Evolutionary conservation across 2,113 vertebrate genomes (phyloP), one percentile per base, ranked within the genome.

Genomic region (Numida meleagris): DNA sequence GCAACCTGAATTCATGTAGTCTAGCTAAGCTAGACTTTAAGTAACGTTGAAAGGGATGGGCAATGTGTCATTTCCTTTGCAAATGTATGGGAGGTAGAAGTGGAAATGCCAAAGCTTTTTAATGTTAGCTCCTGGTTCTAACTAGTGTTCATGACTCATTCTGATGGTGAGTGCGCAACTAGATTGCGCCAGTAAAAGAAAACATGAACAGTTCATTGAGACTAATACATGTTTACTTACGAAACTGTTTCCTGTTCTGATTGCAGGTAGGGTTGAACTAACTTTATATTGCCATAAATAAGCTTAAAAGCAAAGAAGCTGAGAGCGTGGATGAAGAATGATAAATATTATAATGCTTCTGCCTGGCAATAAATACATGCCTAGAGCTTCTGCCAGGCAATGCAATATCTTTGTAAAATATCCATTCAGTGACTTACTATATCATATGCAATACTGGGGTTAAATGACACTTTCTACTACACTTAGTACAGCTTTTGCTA

Each of bases 51-150:
- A 82, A 67, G 40, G 16, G 7, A 82, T 3, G 2, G 42, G 29
- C 21, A 77, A 45, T 4, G 0, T 85, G 38, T 85, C 10, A 38
- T 67, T 92, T 76, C 21, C 19, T 77, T 85, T 83, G 38, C 45
- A 78, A 89, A 70, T 20, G 9, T 27, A 31, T n/a, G 43, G 80
- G 46, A 85, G 7, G 9, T 83, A 48, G 24, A 88, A 80, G 23
- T 57, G 27, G 76, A 95, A 94, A 94, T 86, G 70, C 43, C 68
- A 81, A 93, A 88, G 63, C n/a, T 80, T 94, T 92, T 91, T 93
- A 86, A 70, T 43, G 71, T 85, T 93, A 95, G 77, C 15, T 89
- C 59, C 83, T 91, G 43, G 66, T 94, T 91, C 72, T 62, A 23
- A 66, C 75, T 65, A 46, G 14, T 57, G 82, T 74, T 77, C 31